phyloP scores from a whole-genome alignment of 2,113 vertebrate genomes.

The Oophaga pumilio region DNA sequence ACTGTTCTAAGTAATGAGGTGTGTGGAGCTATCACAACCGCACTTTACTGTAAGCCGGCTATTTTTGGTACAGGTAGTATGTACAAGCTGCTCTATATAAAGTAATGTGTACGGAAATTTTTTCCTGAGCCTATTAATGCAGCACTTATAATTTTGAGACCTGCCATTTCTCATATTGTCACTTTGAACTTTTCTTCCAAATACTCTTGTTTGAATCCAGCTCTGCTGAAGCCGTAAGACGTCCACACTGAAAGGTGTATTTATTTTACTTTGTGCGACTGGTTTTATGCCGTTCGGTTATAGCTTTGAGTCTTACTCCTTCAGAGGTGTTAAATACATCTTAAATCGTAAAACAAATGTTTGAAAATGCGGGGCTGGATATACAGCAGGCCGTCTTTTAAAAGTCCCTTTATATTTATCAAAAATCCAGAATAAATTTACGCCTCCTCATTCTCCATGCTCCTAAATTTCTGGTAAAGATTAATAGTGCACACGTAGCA shows the following conservation, averaged over 20 bases:
- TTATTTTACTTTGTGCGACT: slow-evolving; percentile 47
- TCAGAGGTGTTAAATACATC: slow-evolving; percentile 37
- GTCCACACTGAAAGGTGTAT: slow-evolving; percentile 38
- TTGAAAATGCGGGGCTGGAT: slow-evolving; percentile 7
- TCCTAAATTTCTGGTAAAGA: not conserved
- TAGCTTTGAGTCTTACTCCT: slow-evolving; percentile 31
- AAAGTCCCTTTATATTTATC: slow-evolving; percentile 21
- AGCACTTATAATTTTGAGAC: slow-evolving; percentile 37
- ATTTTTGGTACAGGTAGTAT: slow-evolving; percentile 15
- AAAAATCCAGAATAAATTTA: slow-evolving; percentile 10
- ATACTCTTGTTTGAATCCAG: slow-evolving; percentile 38
- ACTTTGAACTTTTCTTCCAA: slow-evolving; percentile 45
- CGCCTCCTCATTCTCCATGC: not conserved
- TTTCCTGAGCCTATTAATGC: slow-evolving; percentile 7
- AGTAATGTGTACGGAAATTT: slow-evolving; percentile 4
- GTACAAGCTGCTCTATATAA: not conserved
- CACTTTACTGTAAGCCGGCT: not conserved
- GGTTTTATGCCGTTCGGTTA: slow-evolving; percentile 34
- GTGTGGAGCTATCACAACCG: not conserved
- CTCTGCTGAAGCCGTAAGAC: slow-evolving; percentile 19
- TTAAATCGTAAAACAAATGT: slow-evolving; percentile 51
- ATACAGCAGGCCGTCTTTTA: slow-evolving; percentile 4
- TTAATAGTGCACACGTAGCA: too few relatives aligned
- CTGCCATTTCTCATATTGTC: slow-evolving; percentile 49
- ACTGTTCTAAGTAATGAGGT: not conserved